These are phyloP conservation scores for Larimichthys crocea DNA, from an alignment of 2,113 vertebrate genomes.

Conservation along the genomic window DNA sequence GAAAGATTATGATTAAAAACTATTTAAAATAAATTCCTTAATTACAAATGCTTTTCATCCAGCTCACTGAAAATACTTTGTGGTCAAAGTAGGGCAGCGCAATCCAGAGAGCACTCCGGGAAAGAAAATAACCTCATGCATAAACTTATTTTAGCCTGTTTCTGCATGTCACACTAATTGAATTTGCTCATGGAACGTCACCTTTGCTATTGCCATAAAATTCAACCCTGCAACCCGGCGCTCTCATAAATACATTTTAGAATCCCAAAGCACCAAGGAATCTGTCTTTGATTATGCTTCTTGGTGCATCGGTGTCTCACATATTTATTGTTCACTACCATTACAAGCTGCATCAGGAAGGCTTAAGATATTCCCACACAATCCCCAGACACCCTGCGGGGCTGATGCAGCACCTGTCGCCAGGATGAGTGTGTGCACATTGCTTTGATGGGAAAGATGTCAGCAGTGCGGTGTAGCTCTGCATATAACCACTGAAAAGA, in stretches of 20 bases:
- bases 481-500: slow-evolving; percentile 43
- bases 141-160: slow-evolving; percentile 10
- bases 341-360: slow-evolving; percentile 33
- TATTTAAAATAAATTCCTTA: background rate
- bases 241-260: slow-evolving; percentile 20
- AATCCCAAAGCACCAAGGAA: slow-evolving; percentile 29
- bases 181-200: slow-evolving; percentile 14
- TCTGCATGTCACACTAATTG: slow-evolving; percentile 1
- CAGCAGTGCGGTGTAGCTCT: slow-evolving; percentile 31
- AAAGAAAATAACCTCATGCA: background rate
- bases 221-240: background rate
- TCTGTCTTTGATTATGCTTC: slow-evolving; percentile 32
- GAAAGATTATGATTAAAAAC: background rate
- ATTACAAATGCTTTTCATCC: background rate
- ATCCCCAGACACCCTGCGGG: slow-evolving; percentile 37
- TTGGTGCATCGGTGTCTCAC: slow-evolving; percentile 17
- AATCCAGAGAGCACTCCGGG: background rate
- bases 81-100: background rate
- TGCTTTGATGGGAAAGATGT: slow-evolving; percentile 58
- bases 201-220: slow-evolving; percentile 17
- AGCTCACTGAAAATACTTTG: background rate
- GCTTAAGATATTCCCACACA: slow-evolving; percentile 54
- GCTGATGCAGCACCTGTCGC: slow-evolving; percentile 62
- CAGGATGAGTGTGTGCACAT: slow-evolving; percentile 46
- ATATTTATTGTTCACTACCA: slow-evolving; percentile 55